These are phyloP conservation scores for Sitodiplosis mosellana DNA, from an alignment of 1,140 invertebrate genomes.

Conservation along the genomic window DNA sequence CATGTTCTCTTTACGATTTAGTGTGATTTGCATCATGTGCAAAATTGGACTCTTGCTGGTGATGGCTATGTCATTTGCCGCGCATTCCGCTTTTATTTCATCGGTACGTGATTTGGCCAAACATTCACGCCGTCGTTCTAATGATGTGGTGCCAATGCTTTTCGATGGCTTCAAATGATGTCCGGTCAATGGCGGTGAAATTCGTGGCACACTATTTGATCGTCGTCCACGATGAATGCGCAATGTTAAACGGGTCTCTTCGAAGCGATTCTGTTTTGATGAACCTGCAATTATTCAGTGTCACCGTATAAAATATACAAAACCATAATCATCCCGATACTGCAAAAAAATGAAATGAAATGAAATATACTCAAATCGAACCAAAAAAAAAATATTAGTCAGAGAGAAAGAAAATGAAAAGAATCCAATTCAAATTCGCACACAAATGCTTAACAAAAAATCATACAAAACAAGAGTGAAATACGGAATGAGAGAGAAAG, in stretches of 20 bases:
- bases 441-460: no score
- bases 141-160: conserved; percentile 32
- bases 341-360: neutral
- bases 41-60: conserved; percentile 30
- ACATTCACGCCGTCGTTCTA: conserved; percentile 26
- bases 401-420: no score
- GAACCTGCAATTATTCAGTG: conserved; percentile 1
- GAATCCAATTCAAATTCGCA: no score
- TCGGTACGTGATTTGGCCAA: conserved; percentile 35
- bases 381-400: neutral
- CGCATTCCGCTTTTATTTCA: conserved; percentile 39
- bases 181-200: conserved; percentile 31
- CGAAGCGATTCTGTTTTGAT: conserved; percentile 34
- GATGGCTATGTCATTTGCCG: conserved; percentile 13
- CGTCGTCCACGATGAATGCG: conserved; percentile 67
- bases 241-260: conserved; percentile 69
- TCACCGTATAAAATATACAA: neutral
- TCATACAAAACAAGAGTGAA: no score
- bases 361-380: neutral
- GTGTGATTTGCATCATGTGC: conserved; percentile 33
- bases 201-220: conserved; percentile 31
- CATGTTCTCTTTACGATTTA: conserved; percentile 29
- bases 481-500: neutral
- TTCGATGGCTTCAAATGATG: conserved; percentile 34
- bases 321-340: neutral